Evolutionary conservation across 2,797 vertebrate genomes (phyloP).

Genomic region (Xenentodon cancila): DNA sequence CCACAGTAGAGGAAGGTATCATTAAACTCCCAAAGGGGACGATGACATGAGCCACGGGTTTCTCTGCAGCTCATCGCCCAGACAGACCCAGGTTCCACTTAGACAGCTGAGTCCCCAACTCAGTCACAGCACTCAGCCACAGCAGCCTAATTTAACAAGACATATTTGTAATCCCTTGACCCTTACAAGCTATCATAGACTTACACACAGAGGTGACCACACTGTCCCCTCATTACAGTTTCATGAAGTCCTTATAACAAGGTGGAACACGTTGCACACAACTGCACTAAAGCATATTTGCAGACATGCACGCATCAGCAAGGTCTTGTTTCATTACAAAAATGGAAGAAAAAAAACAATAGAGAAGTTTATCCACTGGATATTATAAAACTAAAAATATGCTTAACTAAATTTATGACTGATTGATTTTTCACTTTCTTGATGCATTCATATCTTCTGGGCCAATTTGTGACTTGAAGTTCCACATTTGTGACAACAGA

Average conservation of each 20-base stretch:
- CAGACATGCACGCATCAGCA: constrained; percentile 11
- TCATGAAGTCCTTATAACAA: constrained; percentile 54
- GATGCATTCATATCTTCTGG: constrained; percentile 5
- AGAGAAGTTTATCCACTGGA: constrained; percentile 4
- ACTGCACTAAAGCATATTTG: constrained; percentile 29
- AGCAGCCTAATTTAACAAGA: constrained; percentile 77
- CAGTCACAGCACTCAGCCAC: constrained; percentile 71
- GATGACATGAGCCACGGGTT: constrained; percentile 57
- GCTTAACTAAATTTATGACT: constrained; percentile 6
- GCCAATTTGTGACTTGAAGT: not conserved
- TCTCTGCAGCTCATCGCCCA: constrained; percentile 65
- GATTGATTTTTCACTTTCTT: constrained; percentile 16
- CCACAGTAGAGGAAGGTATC: constrained; percentile 40
- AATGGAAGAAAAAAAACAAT: not conserved
- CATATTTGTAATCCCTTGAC: constrained; percentile 75
- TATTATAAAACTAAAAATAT: constrained; percentile 8
- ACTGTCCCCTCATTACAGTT: constrained; percentile 55
- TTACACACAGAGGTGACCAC: constrained; percentile 58
- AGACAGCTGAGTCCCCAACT: constrained; percentile 77
- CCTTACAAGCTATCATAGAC: constrained; percentile 57
- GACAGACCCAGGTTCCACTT: constrained; percentile 58
- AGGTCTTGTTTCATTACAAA: not conserved
- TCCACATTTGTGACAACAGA: not conserved
- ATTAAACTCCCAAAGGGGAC: constrained; percentile 51
- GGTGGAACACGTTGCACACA: constrained; percentile 29